phyloP scores from a whole-genome alignment of 2,888 invertebrate genomes.

The Belgica antarctica region DNA sequence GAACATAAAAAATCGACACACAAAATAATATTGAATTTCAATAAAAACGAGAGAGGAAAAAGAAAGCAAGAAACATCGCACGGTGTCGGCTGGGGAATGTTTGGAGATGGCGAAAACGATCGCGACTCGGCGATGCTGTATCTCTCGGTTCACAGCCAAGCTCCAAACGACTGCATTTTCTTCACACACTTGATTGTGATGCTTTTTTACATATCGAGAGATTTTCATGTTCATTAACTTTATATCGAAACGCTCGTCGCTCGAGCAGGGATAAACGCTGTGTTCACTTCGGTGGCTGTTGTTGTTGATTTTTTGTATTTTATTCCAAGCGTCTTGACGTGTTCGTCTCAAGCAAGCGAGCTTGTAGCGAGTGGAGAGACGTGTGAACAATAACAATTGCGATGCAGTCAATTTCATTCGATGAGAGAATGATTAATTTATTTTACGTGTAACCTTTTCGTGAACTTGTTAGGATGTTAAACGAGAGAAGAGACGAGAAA shows the following conservation, averaged over 20 bases:
- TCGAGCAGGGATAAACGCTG: neutral
- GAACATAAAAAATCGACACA: conserved; percentile 30
- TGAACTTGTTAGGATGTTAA: conserved; percentile 22
- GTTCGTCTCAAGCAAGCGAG: neutral
- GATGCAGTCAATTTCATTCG: conserved; percentile 43
- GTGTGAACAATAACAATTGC: conserved; percentile 38
- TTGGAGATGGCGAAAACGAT: neutral
- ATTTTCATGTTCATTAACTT: conserved; percentile 41
- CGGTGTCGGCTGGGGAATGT: conserved; percentile 9
- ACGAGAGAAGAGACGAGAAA: neutral
- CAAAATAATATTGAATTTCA: conserved; percentile 42
- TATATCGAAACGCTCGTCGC: conserved; percentile 17
- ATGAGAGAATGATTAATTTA: conserved; percentile 40
- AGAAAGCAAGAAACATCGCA: conserved; percentile 15
- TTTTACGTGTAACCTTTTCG: conserved; percentile 21
- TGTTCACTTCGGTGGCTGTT: conserved; percentile 3
- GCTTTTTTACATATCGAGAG: conserved; percentile 18
- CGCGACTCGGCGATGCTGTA: neutral
- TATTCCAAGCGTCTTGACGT: neutral
- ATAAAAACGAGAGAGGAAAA: conserved; percentile 22
- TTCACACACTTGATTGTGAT: neutral
- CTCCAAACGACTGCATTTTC: neutral
- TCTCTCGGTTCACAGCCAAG: neutral
- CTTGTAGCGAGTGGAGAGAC: neutral
- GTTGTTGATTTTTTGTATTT: neutral